Percentiles rank a stretch among this genome's conserved stretches.
phyloP scores from a whole-genome alignment of 2,797 vertebrate genomes.

The Cryptoblepharus egeriae region DNA sequence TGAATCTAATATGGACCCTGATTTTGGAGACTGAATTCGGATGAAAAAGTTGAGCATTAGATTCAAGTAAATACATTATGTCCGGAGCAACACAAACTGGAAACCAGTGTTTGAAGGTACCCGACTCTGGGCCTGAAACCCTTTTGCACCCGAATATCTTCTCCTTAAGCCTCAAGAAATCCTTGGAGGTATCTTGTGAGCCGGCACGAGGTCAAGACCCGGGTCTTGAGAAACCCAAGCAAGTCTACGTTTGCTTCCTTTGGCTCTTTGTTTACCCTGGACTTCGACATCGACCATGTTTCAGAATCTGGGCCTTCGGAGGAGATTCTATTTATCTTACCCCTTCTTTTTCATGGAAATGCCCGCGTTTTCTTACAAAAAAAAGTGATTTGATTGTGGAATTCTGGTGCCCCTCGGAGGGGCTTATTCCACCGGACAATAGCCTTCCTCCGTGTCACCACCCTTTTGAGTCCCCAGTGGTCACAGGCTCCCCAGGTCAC shows the following conservation, averaged over 20 bases:
- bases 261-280: slow-evolving; percentile 76
- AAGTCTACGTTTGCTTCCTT: slow-evolving; percentile 76
- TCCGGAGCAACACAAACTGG: not conserved
- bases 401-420: slow-evolving; percentile 77
- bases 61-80: too few species aligned
- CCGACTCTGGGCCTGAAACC: slow-evolving; percentile 31
- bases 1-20: too few species aligned
- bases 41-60: too few species aligned
- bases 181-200: slow-evolving; percentile 69
- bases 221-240: slow-evolving; percentile 74
- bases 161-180: slow-evolving; percentile 57
- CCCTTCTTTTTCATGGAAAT: slow-evolving; percentile 80
- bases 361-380: slow-evolving; percentile 78
- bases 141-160: slow-evolving; percentile 46
- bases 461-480: slow-evolving; percentile 78
- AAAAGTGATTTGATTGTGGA: slow-evolving; percentile 79
- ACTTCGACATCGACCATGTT: slow-evolving; percentile 78
- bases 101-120: slow-evolving; percentile 18
- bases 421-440: slow-evolving; percentile 79
- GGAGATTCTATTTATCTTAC: slow-evolving; percentile 79
- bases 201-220: slow-evolving; percentile 67
- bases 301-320: slow-evolving; percentile 78
- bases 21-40: too few species aligned
- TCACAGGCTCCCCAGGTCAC: slow-evolving; percentile 74
- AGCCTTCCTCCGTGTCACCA: slow-evolving; percentile 77